A percentile compares a stretch with the other conserved stretches of the same genome.
phyloP scores from a whole-genome alignment of 2,888 invertebrate species.

The Tupiocoris notatus region DNA sequence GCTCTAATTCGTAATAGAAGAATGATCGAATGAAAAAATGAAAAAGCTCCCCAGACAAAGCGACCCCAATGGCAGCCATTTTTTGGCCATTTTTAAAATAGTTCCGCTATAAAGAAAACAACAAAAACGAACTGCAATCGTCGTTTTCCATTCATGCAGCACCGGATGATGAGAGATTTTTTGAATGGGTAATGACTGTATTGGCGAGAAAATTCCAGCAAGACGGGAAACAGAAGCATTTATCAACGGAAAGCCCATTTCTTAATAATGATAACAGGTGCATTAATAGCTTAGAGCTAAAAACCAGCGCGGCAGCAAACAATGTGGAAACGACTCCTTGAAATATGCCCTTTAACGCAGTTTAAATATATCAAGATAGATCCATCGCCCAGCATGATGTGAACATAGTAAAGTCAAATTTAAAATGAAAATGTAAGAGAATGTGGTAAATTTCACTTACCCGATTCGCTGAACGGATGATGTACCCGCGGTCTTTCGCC shows the following conservation, averaged over 20 bases:
- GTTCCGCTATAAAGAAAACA: background rate
- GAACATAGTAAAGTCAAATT: too few relatives aligned
- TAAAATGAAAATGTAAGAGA: background rate
- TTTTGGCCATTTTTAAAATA: too few relatives aligned
- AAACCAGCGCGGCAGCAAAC: too few relatives aligned
- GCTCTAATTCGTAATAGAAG: background rate
- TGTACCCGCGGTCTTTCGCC: constrained; percentile 82
- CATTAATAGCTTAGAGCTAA: too few relatives aligned
- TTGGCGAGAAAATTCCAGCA: background rate
- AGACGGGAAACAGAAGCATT: too few relatives aligned
- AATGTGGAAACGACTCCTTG: too few relatives aligned
- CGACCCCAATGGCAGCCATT: too few relatives aligned
- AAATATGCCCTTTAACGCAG: too few relatives aligned
- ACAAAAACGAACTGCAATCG: background rate
- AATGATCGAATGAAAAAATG: background rate
- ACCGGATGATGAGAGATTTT: background rate
- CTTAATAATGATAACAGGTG: too few relatives aligned
- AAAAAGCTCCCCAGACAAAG: background rate
- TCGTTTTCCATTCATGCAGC: background rate
- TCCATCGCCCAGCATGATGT: too few relatives aligned
- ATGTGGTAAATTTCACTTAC: constrained; percentile 6
- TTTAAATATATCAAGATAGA: too few relatives aligned
- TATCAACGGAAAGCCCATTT: too few relatives aligned
- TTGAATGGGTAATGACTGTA: background rate
- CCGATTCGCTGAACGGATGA: constrained; percentile 89